Evolutionary conservation across 2,888 invertebrate genomes (phyloP).

Genomic region (Agrochola lychnidis): DNA sequence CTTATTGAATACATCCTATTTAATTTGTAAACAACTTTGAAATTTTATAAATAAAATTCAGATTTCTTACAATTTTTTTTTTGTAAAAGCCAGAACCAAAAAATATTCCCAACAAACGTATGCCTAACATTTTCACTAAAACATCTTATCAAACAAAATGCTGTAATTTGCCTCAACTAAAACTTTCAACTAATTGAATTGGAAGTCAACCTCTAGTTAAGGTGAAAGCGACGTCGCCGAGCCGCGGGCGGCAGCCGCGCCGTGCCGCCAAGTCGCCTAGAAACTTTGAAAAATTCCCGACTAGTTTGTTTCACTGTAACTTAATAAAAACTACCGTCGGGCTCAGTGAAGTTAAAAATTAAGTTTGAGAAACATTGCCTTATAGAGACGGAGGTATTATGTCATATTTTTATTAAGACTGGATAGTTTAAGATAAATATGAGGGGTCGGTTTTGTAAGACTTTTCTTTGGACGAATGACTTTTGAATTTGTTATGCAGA

Average conservation of each 20-base stretch:
- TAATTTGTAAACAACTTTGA: background rate
- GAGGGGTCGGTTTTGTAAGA: constrained; percentile 28
- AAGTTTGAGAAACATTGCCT: constrained; percentile 80
- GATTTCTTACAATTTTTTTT: background rate
- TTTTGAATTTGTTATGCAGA: background rate
- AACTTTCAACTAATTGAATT: constrained; percentile 84
- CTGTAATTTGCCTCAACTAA: constrained; percentile 70
- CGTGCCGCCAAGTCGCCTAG: constrained; percentile 68
- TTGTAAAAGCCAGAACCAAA: no score
- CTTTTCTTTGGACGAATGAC: constrained; percentile 2
- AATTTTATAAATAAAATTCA: background rate
- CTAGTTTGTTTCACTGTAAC: constrained; percentile 88
- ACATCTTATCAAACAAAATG: constrained; percentile 60
- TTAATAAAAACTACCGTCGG: constrained; percentile 82
- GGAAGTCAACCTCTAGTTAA: constrained; percentile 80
- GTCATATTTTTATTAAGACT: constrained; percentile 71
- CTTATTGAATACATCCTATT: no score
- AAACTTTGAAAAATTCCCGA: constrained; percentile 86
- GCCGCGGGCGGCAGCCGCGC: constrained; percentile 62
- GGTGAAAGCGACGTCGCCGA: constrained; percentile 78
- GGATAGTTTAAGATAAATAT: constrained; percentile 33
- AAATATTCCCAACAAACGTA: background rate
- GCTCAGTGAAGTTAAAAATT: constrained; percentile 78
- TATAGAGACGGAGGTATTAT: constrained; percentile 67
- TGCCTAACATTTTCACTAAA: constrained; percentile 14